Conservation (phyloP, 2,113 vertebrate species). For the Trochalopteron elliotii region DNA sequence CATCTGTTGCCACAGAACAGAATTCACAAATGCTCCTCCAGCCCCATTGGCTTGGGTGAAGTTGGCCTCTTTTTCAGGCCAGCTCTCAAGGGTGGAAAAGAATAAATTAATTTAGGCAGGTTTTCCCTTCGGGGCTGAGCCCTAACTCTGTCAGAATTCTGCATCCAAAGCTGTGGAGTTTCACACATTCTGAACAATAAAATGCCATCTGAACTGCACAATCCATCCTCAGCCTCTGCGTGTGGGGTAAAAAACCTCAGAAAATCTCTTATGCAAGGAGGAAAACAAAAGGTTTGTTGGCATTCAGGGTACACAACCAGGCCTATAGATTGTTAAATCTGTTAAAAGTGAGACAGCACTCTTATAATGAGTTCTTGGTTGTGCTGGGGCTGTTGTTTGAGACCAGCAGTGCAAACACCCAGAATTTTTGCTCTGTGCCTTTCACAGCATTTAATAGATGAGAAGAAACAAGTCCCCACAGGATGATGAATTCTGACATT, state of each 20-base stretch:
- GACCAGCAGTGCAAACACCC: not conserved
- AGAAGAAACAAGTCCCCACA: not conserved
- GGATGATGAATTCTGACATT: not conserved
- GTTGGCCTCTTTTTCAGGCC: not conserved
- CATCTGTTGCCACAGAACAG: not conserved
- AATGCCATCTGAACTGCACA: not conserved
- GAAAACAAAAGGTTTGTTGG: not conserved
- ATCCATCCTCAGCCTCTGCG: not conserved
- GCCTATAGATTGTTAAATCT: not conserved
- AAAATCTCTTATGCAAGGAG: not conserved
- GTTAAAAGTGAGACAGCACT: not conserved
- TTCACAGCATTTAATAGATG: not conserved
- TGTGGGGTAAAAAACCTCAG: not conserved
- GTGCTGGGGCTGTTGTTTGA: not conserved
- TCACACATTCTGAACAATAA: not conserved
- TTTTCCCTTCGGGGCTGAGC: slow-evolving; percentile 8
- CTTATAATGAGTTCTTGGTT: not conserved
- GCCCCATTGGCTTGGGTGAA: not conserved
- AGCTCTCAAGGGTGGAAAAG: slow-evolving; percentile 6
- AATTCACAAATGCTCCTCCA: not conserved
- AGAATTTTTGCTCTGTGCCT: not conserved
- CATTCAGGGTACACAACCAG: not conserved
- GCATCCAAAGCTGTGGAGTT: not conserved
- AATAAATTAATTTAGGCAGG: slow-evolving; percentile 5
- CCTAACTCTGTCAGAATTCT: not conserved